Base-by-base conservation (phyloP, 1,140 invertebrate genomes). In the Gonioctena quinquepunctata region DNA sequence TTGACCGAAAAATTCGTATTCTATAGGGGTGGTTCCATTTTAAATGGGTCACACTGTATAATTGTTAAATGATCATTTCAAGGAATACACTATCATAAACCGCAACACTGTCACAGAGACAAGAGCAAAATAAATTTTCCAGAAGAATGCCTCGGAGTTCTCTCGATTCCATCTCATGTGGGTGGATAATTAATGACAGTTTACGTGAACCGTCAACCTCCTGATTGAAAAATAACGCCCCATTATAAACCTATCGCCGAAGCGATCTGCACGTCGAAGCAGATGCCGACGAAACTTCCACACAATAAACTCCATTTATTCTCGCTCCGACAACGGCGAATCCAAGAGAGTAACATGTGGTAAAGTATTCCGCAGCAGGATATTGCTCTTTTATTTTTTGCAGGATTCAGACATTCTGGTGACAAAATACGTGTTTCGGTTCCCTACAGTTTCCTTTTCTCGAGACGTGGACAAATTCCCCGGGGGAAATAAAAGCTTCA, bases 401-500 rank as follows among this genome's bases (percentile, higher is more conserved):
- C 48, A 54, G 66, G 69, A 77, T 77, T 76, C 74, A 73, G 76
- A 76, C 76, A 67, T 77, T 73, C 72, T 65, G 66, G 71, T 76
- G 74, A 76, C 76, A 77, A 77, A 77, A 73, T 74, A 77, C 76
- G 76, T 77, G 76, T 77, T 74, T 76, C 74, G 72, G 70, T 77
- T 77, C 68, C 70, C 71, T 73, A 74, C 69, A 75, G 76, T 75
- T 77, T 77, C 72, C 73, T 75, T 78, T 76, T 70, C 11, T n/a
- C 11, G 33, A 42, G 76, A 76, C 72, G 71, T 69, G 76, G 74
- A 77, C 75, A 77, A 78, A 80, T 80, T 80, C 78, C 78, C 76
- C 61, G 19, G 74, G 70, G 77, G 76, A 79, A 77, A 78, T 78
- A 80, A 78, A 80, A 79, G 77, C 77, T 78, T 79, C 76, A 76